These are phyloP conservation scores for Ammodytes marinus DNA, from an alignment of 2,113 vertebrate genomes.

Conservation along the genomic window DNA sequence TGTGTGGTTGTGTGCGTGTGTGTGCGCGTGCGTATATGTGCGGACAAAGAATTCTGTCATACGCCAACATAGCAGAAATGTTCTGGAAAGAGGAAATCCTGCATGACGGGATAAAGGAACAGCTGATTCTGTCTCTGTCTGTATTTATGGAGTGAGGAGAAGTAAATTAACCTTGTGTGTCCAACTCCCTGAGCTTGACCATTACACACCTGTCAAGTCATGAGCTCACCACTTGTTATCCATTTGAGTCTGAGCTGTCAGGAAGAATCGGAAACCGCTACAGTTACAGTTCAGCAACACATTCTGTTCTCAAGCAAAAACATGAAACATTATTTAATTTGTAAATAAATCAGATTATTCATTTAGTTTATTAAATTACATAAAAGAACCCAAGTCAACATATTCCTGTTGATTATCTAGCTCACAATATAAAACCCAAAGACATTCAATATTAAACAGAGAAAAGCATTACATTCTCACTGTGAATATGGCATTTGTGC, in stretches of 20 bases:
- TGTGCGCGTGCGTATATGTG: neutral
- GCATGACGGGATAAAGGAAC: conserved; percentile 63
- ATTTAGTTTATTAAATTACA: neutral
- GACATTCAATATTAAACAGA: neutral
- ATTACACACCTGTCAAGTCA: conserved; percentile 44
- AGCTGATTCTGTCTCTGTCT: conserved; percentile 70
- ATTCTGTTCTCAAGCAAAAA: neutral
- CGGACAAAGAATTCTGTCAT: conserved; percentile 59
- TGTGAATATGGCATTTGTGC: neutral
- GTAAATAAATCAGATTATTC: neutral
- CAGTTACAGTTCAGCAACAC: neutral
- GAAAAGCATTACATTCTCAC: neutral
- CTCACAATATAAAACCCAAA: neutral
- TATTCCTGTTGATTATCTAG: neutral
- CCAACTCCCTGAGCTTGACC: conserved; percentile 41
- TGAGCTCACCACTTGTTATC: neutral
- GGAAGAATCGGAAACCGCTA: neutral
- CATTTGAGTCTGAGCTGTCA: neutral
- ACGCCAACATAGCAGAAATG: conserved; percentile 53
- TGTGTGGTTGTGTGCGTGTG: conserved; percentile 12
- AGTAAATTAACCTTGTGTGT: conserved; percentile 53
- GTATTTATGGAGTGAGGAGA: conserved; percentile 63
- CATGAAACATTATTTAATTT: neutral
- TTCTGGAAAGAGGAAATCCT: conserved; percentile 77
- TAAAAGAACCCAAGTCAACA: neutral